Base-by-base conservation (phyloP, 2,888 invertebrate species). In the Litoditis marina region DNA sequence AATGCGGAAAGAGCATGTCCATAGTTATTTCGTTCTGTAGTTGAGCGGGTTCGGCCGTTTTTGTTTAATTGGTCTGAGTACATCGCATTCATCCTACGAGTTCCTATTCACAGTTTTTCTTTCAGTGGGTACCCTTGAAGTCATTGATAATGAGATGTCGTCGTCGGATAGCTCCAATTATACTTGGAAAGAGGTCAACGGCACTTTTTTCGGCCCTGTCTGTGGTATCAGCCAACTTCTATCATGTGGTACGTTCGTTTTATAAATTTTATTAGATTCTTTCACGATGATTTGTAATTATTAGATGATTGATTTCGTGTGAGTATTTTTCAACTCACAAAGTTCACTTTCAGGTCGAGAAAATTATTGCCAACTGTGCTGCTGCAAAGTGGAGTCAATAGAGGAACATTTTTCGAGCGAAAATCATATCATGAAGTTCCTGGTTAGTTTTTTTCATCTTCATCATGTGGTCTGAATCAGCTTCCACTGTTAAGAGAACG, bases 361-460 rank as follows among this genome's bases (percentile, higher is more conserved):
- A 7, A 13, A 59, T 7, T 51, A 53, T 27, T 66, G 66, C 39
- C 19, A 39, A 1, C 57, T 66, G 27, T 66, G 66, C 28, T 49
- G 50, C 42, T 63, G 63, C 25, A n/a, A 52, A 27, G 60, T 42
- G 2, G 34, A 55, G 16, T 46, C 54, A 1, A 32, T 68, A 39
- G 65, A 66, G 28, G 67, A 68, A 11, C 69, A 68, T 49, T 69
- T 69, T 44, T 42, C 64, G 34, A 49, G 42, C 28, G 72, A 72
- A 46, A n/a, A 27, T 8, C 72, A 72, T 42, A 60, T 72, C 13
- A 28, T 65, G 25, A 49, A 57, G 13, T 68, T 62, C 39, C n/a
- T 65, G 49, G 63, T 66, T 13, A 11, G 53, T 32, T 49, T 13
- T 47, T 47, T n/a, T 36, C 16, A 7, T 36, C 36, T 36, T 36